Evolutionary conservation across 53 echinoderm and acorn worm genomes (phyloP).

Genomic region (Zoroaster sp.): DNA sequence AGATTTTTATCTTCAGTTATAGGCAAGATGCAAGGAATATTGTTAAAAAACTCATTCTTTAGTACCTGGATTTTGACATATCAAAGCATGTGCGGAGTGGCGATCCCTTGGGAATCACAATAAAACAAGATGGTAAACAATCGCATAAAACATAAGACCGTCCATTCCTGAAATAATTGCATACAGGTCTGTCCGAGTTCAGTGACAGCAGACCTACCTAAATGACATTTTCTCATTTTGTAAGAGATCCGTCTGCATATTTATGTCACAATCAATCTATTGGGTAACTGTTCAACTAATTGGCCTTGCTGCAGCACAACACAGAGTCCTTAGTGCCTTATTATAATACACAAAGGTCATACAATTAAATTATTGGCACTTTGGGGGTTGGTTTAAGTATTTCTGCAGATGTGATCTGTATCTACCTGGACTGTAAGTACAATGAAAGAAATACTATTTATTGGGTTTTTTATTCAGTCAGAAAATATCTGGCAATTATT

Average conservation of each 20-base stretch:
- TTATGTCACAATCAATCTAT: constrained; percentile 31
- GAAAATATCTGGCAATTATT: neutral
- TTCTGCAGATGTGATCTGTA: constrained; percentile 19
- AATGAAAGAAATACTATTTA: too few species aligned
- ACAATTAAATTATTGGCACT: constrained; percentile 43
- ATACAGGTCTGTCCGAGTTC: neutral
- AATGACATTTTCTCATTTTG: neutral
- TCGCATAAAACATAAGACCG: neutral
- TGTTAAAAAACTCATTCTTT: neutral
- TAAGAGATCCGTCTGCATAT: constrained; percentile 6
- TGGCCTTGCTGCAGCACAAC: neutral
- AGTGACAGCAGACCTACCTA: neutral
- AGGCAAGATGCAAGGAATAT: neutral
- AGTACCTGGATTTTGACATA: too few species aligned
- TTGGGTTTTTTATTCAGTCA: neutral
- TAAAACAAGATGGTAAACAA: neutral
- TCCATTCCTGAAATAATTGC: neutral
- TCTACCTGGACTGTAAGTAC: too few species aligned
- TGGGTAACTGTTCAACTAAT: constrained; percentile 4
- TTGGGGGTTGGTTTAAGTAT: neutral
- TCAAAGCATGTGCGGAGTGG: too few species aligned
- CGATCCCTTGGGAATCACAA: neutral
- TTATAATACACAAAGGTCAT: constrained; percentile 14
- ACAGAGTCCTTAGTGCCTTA: neutral
- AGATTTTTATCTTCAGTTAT: neutral